Evolutionary conservation across 1,140 invertebrate species (phyloP), one percentile per base, ranked within the genome.

Genomic region (Colletes gigas): DNA sequence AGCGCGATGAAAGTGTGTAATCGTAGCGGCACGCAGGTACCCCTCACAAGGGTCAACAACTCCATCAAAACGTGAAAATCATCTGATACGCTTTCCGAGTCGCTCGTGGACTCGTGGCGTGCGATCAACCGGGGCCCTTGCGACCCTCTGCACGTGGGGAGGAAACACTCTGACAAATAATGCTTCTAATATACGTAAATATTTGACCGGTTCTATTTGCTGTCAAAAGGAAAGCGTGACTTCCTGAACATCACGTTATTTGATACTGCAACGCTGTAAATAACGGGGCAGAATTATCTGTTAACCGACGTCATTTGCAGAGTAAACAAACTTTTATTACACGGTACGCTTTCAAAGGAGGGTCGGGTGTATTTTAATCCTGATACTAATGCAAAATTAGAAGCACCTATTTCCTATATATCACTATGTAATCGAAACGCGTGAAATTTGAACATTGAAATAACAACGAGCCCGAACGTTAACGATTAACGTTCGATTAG

Each of bases 11-110:
- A 87, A 86, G 81, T 87, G 73, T 81, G 75, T 87, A 86, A 87
- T 87, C 85, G 85, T 83, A 57, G 59, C 81, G 65, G 73, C 72
- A 67, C 81, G 67, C 84, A 70, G 72, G 47, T 86, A 86, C 81
- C 82, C 44, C 52, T 83, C 77, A 83, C 76, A 86, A 83, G 84
- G 84, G 85, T 86, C 81, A 87, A 87, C 81, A 86, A 83, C 84
- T 86, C 84, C 81, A 86, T 86, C 83, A 86, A 86, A 86, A 86
- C 81, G 82, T 69, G 60, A 75, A 67, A 85, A 78, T 74, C 69
- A 68, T 85, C 66, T 78, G 75, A 81, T 78, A 78, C 50, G 57
- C 7, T 41, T 50, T 8, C 60, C 39, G 63, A 79, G 68, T 47
- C 30, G 44, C 8, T 52, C 54, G n/a, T 19, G n/a, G 50, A 50